These are phyloP conservation scores for Pogoniulus pusillus DNA, from an alignment of 2,797 vertebrate genomes.

Conservation along the genomic window DNA sequence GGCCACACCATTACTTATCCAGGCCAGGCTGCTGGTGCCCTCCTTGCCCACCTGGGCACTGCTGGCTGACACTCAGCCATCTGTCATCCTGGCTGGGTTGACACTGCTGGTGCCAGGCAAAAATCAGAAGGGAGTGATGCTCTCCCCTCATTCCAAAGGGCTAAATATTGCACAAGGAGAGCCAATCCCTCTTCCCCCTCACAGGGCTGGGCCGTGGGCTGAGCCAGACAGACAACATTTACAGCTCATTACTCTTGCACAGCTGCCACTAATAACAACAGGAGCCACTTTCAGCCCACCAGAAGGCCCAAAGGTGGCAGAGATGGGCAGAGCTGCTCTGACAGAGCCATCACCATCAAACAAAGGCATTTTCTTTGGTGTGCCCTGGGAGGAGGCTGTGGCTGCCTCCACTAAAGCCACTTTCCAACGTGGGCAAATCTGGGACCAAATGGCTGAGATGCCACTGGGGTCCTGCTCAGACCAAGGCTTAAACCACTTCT, in stretches of 20 bases:
- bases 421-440: neutral
- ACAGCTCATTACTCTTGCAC: neutral
- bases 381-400: neutral
- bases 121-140: neutral
- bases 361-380: neutral
- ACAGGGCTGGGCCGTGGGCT: neutral
- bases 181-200: neutral
- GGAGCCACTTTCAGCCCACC: neutral
- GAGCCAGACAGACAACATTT: neutral
- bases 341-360: neutral
- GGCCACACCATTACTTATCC: no score
- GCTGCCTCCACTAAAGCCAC: neutral
- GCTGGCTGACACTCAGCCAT: no score
- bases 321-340: neutral
- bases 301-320: constrained; percentile 6
- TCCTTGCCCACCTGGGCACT: no score
- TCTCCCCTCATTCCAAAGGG: neutral
- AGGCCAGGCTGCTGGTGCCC: no score
- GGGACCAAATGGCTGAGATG: neutral
- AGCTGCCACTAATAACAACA: neutral
- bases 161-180: neutral
- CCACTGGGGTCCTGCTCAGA: neutral
- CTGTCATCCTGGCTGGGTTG: neutral
- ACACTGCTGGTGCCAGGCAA: neutral
- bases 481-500: neutral